Evolutionary conservation across 1,140 invertebrate species (phyloP), one percentile per base, ranked within the genome.

Genomic region (Homarus americanus): DNA sequence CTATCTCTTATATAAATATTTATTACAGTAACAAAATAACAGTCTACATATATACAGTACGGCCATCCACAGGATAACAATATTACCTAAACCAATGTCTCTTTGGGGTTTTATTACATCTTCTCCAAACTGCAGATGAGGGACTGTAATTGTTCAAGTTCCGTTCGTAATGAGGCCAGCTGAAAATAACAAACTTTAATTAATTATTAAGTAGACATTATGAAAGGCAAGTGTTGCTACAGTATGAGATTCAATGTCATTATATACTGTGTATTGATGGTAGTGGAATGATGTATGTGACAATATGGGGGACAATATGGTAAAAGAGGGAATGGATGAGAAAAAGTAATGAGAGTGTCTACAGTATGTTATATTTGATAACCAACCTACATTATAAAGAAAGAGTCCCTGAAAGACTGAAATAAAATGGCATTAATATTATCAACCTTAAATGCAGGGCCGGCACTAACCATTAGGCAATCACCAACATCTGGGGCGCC

Each of bases 41-140:
- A n/a, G n/a, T n/a, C n/a, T n/a, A n/a, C n/a, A n/a, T n/a, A n/a
- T n/a, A n/a, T n/a, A n/a, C n/a, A n/a, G 20, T 34, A 78, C 10
- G 41, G 24, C 38, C 0, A 28, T 79, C 10, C 32, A 58, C 1
- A 24, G 20, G 2, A 49, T 15, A 58, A 28, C 44, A 78, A 41
- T 24, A 80, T 49, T 2, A 82, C 24, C 17, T 24, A 49, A n/a
- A 34, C 7, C 15, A 1, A n/a, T 9, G 34, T 24, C 28, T 40
- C 15, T 53, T 3, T 0, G 7, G 69, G 5, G 40, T 1, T 84
- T 24, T 20, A 38, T 69, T 82, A 85, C 44, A 85, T 72, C 44
- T 49, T 36, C 69, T 85, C 83, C 32, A 85, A 41, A 28, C 69
- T 72, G 12, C 36, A 20, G 28, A 85, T 75, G 41, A 85, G 66